These are phyloP conservation scores for Channa argus DNA, from an alignment of 2,113 vertebrate genomes.

Conservation along the genomic window DNA sequence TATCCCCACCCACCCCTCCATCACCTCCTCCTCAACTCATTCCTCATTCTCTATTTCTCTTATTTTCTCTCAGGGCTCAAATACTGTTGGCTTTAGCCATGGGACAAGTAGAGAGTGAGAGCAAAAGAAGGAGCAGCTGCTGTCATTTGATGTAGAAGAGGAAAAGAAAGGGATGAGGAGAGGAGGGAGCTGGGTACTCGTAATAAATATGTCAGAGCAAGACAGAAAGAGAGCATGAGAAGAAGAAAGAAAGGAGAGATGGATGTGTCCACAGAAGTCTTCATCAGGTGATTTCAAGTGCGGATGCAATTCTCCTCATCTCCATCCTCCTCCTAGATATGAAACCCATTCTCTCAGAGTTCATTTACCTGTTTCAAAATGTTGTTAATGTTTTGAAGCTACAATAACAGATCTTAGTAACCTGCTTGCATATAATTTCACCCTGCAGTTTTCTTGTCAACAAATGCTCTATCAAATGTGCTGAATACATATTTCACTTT, in stretches of 20 bases:
- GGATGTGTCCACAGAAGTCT: slow-evolving; percentile 57
- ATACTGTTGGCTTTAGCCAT: slow-evolving; percentile 25
- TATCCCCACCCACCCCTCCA: slow-evolving; percentile 18
- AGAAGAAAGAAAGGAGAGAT: slow-evolving; percentile 27
- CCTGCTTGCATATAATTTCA: too few relatives aligned
- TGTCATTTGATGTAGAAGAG: slow-evolving; percentile 62
- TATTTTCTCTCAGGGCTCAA: slow-evolving; percentile 34
- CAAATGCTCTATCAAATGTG: too few relatives aligned
- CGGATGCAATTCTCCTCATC: slow-evolving; percentile 42
- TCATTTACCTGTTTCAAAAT: slow-evolving; percentile 10
- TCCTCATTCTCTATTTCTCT: slow-evolving; percentile 33
- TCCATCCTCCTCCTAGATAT: slow-evolving; percentile 19
- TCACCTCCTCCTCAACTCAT: slow-evolving; percentile 23
- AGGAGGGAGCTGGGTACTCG: slow-evolving; percentile 62
- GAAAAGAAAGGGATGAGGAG: slow-evolving; percentile 56
- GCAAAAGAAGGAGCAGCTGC: slow-evolving; percentile 39
- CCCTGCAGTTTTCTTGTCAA: too few relatives aligned
- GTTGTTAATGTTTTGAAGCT: slow-evolving; percentile 17
- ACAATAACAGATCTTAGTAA: too few relatives aligned
- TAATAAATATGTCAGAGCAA: slow-evolving; percentile 78
- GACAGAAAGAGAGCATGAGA: slow-evolving; percentile 62
- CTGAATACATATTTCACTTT: too few relatives aligned
- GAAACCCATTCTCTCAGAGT: slow-evolving; percentile 1
- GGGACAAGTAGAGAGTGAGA: slow-evolving; percentile 29
- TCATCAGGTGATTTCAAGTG: slow-evolving; percentile 64